Conservation (phyloP, 2,797 vertebrate genomes). For the Microctenopoma stevenorrisi region DNA sequence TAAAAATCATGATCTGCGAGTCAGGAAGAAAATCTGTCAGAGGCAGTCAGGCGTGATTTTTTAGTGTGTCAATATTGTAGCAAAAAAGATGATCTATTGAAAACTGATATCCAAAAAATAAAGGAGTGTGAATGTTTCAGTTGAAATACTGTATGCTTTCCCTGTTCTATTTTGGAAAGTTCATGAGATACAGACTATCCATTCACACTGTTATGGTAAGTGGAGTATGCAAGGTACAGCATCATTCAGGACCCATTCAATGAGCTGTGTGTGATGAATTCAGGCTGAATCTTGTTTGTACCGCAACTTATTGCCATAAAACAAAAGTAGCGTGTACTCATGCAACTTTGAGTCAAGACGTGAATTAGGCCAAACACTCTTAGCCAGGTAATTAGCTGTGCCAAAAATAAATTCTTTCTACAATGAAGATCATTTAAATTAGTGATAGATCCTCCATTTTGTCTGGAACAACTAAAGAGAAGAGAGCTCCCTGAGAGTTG, state of each 20-base stretch:
- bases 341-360: too few species aligned
- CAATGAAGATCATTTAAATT: too few species aligned
- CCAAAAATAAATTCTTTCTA: too few species aligned
- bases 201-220: not conserved
- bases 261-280: not conserved
- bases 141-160: too few species aligned
- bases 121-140: not conserved
- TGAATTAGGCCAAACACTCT: too few species aligned
- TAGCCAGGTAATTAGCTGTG: too few species aligned
- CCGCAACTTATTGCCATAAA: not conserved
- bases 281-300: not conserved
- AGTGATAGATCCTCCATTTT: too few species aligned
- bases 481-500: too few species aligned
- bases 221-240: not conserved
- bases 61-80: conserved; percentile 2
- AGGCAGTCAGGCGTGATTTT: conserved; percentile 14
- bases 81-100: not conserved
- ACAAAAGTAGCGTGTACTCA: too few species aligned
- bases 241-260: not conserved
- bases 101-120: not conserved
- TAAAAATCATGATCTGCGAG: conserved; percentile 3
- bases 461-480: too few species aligned
- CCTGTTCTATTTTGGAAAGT: not conserved
- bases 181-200: too few species aligned
- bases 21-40: conserved; percentile 9